Evolutionary conservation across 2,888 invertebrate genomes (phyloP).

Genomic region (Cryptus armator): DNA sequence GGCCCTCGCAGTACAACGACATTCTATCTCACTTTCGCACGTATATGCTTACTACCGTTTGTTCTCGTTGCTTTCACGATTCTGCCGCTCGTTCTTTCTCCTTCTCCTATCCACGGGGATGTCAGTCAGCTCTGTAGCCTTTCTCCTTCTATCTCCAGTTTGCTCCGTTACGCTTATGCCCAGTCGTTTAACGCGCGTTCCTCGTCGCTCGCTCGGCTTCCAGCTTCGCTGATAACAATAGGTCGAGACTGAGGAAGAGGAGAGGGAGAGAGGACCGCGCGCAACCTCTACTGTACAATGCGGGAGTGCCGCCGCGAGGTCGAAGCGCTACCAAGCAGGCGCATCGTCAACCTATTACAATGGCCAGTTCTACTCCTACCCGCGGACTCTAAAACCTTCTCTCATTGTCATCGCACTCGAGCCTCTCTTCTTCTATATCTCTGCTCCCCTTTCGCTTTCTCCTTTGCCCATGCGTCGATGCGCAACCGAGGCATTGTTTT

Average conservation of each 20-base stretch:
- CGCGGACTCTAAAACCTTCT: slow-evolving; percentile 80
- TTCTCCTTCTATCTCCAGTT: slow-evolving; percentile 31
- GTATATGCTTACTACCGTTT: not conserved
- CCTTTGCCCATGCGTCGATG: slow-evolving; percentile 84
- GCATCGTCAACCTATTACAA: slow-evolving; percentile 84
- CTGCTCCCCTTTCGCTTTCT: slow-evolving; percentile 62
- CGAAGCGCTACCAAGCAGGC: slow-evolving; percentile 82
- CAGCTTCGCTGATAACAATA: slow-evolving; percentile 70
- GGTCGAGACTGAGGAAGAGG: slow-evolving; percentile 46
- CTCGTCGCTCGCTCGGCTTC: slow-evolving; percentile 36
- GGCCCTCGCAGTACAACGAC: slow-evolving; percentile 46
- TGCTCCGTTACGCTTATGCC: slow-evolving; percentile 24
- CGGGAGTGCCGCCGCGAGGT: slow-evolving; percentile 59
- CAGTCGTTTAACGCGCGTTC: slow-evolving; percentile 31
- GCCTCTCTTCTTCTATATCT: slow-evolving; percentile 35
- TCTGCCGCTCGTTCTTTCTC: slow-evolving; percentile 15
- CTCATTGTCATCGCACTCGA: slow-evolving; percentile 77
- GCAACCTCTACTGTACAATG: slow-evolving; percentile 49
- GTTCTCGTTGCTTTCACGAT: slow-evolving; percentile 23
- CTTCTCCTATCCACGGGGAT: slow-evolving; percentile 25
- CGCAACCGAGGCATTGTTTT: slow-evolving; percentile 82
- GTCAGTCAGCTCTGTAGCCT: slow-evolving; percentile 59
- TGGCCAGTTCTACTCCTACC: slow-evolving; percentile 73
- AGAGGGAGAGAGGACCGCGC: slow-evolving; percentile 74
- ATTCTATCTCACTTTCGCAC: slow-evolving; percentile 44